phyloP scores from a whole-genome alignment of 2,888 invertebrate species.

The Habrosyne pyritoides region DNA sequence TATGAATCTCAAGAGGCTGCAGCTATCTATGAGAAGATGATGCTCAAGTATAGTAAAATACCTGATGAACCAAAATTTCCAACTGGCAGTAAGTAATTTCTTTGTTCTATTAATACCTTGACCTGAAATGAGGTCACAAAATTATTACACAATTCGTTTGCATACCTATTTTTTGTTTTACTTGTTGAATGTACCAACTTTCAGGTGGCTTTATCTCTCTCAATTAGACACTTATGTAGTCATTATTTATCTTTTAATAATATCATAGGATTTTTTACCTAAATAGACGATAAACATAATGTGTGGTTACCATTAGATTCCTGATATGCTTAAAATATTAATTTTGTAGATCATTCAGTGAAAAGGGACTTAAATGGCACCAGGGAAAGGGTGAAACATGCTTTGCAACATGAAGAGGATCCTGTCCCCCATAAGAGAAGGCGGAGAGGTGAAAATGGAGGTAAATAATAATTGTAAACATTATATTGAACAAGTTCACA shows the following conservation, averaged over 20 bases:
- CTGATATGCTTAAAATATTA: slow-evolving; percentile 14
- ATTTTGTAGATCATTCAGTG: slow-evolving; percentile 44
- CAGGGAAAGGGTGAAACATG: slow-evolving; percentile 90
- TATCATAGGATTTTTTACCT: no score
- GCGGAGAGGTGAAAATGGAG: slow-evolving; percentile 61
- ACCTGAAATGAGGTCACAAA: neutral
- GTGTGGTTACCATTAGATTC: no score
- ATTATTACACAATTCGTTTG: neutral
- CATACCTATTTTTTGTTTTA: neutral
- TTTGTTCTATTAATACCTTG: neutral
- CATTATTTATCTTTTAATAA: no score
- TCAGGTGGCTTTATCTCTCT: neutral
- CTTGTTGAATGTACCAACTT: neutral
- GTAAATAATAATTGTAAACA: slow-evolving; percentile 38
- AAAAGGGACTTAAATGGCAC: slow-evolving; percentile 83
- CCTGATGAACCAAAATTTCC: slow-evolving; percentile 89
- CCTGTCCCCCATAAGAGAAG: slow-evolving; percentile 86
- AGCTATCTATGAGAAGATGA: slow-evolving; percentile 91
- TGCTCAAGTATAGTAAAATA: slow-evolving; percentile 90
- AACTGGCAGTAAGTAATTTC: slow-evolving; percentile 59
- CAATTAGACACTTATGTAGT: neutral
- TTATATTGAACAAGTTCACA: no score
- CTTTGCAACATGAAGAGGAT: slow-evolving; percentile 90
- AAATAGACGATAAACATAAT: no score
- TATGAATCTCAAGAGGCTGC: slow-evolving; percentile 93